Percentiles rank a stretch among this genome's conserved stretches.
These are phyloP conservation scores for Lepetodrilus schrolli DNA, from an alignment of 2,888 invertebrate species.

Conservation along the genomic window DNA sequence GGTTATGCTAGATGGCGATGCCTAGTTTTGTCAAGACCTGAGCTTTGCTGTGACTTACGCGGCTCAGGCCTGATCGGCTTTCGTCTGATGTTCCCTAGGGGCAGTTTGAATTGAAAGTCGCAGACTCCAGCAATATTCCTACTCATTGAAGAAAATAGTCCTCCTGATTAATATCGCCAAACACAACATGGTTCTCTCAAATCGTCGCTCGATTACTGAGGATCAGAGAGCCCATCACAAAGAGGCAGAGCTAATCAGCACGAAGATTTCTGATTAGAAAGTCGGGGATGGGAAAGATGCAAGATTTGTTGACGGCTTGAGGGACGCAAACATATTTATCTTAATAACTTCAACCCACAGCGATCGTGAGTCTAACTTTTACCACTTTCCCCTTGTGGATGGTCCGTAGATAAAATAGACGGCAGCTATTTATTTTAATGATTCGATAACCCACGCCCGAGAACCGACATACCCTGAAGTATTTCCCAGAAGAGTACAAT, in stretches of 20 bases:
- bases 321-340: constrained; percentile 21
- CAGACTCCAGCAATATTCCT: constrained; percentile 26
- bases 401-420: constrained; percentile 3
- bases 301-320: constrained; percentile 19
- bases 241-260: neutral
- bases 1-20: neutral
- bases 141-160: constrained; percentile 27
- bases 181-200: constrained; percentile 17
- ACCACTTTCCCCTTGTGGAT: neutral
- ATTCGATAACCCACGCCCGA: neutral
- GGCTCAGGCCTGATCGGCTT: constrained; percentile 17
- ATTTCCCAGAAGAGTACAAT: neutral
- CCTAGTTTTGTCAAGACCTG: constrained; percentile 1
- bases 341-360: neutral
- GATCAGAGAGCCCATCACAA: constrained; percentile 22
- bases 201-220: constrained; percentile 18
- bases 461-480: neutral
- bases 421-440: constrained; percentile 19
- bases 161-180: constrained; percentile 22
- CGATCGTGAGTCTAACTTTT: neutral
- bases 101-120: constrained; percentile 29
- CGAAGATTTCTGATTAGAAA: constrained; percentile 28
- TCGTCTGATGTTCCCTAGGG: constrained; percentile 8
- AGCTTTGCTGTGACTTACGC: constrained; percentile 10
- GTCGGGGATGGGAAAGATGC: constrained; percentile 18